phyloP scores from a whole-genome alignment of 1,140 invertebrate genomes.

The Calycopis cecrops region DNA sequence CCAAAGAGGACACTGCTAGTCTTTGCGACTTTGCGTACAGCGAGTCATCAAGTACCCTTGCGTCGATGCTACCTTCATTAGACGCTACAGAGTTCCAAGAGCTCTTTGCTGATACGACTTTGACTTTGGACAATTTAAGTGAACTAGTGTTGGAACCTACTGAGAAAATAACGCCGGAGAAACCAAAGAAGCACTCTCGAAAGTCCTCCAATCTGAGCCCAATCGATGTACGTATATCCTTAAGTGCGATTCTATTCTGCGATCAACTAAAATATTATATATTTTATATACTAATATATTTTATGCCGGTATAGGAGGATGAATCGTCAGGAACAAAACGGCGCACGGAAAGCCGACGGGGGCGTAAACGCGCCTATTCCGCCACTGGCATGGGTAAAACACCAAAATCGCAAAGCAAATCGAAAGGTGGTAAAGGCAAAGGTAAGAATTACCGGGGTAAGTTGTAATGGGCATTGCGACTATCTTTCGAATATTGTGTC shows the following conservation, averaged over 20 bases:
- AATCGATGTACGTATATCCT: too few relatives aligned
- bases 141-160: slow-evolving; percentile 26
- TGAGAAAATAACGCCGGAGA: slow-evolving; percentile 31
- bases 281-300: too few relatives aligned
- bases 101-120: slow-evolving; percentile 35
- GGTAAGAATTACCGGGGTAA: slow-evolving; percentile 26
- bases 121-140: slow-evolving; percentile 38
- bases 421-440: slow-evolving; percentile 38
- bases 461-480: not conserved
- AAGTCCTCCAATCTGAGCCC: too few relatives aligned
- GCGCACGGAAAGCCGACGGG: slow-evolving; percentile 37
- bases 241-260: too few relatives aligned
- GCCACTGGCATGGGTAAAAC: slow-evolving; percentile 42
- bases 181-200: slow-evolving; percentile 28
- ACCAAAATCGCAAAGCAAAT: slow-evolving; percentile 33
- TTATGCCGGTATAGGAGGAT: too few relatives aligned
- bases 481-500: too few relatives aligned
- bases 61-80: slow-evolving; percentile 34
- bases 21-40: slow-evolving; percentile 47
- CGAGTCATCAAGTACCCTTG: slow-evolving; percentile 34
- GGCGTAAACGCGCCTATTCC: slow-evolving; percentile 49
- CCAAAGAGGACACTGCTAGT: slow-evolving; percentile 33
- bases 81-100: slow-evolving; percentile 48
- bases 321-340: slow-evolving; percentile 22
- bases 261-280: too few relatives aligned